Evolutionary conservation across 2,888 invertebrate species (phyloP), one percentile per base, ranked within the genome.

Genomic region (Apamea crenata): DNA sequence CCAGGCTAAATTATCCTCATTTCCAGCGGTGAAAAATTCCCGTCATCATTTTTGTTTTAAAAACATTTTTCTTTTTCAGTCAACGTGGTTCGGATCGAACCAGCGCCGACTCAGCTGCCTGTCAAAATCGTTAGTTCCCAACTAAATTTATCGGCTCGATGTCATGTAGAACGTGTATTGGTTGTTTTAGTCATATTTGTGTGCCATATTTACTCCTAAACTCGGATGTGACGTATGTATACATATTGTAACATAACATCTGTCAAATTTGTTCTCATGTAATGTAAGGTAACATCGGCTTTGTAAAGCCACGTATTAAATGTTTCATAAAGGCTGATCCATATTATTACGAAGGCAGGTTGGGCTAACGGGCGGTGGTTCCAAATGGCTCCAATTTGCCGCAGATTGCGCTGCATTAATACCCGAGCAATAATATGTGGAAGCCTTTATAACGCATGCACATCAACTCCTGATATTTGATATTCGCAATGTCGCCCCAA

Each of bases 41-140:
- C n/a, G 63, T 65, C 76, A 75, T 63, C 25, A 77, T 68, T 77
- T 83, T 69, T 71, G 50, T 81, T 79, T 59, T 80, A 86, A 85
- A 71, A 76, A 70, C 21, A 32, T 84, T 88, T 47, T 90, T 90
- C 84, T 90, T 85, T 96, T 95, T 61, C 95, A 96, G 97, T 96
- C 68, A 96, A 95, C 91, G 95, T 96, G 47, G 94, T 97, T 16
- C 95, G 96, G n/a, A 91, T 94, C 77, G 96, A 96, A 87, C 96
- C 96, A 1, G 91, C 94, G 61, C 96, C 97, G 12, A 96, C 97
- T 50, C 96, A 96, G 87, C 91, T 96, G 73, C 96, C 97, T 0
- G 95, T 96, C 82, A 96, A 96, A 94, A 96, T 96, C 73, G 91
- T 96, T 87, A 95, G 95, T 81, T 89, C 93, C 65, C 93, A 96